Base-by-base conservation (phyloP, 2,797 vertebrate species). In the Cephalopachus bancanus region DNA sequence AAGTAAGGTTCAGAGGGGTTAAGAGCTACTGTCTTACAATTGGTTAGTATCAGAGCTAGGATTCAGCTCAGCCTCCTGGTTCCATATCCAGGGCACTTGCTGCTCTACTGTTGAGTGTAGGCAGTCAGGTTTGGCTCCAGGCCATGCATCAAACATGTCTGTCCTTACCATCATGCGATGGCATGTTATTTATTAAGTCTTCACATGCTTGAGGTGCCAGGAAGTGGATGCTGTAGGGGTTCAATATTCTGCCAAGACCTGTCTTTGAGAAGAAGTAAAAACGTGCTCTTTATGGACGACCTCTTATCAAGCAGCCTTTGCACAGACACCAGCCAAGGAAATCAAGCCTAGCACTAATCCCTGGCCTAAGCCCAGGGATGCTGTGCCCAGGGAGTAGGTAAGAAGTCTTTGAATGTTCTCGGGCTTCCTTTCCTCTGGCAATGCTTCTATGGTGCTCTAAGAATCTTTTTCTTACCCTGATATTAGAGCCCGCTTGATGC, bases 131-230 rank as follows among this genome's bases (percentile, higher is more conserved):
- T 51, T 49, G 67, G 69, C 30, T 49, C 44, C 19, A 30, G 57
- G 44, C 78, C 26, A 37, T 14, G 26, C 55, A n/a, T 72, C 81
- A 71, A 65, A 64, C 33, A 37, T 12, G 49, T 83, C 76, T 84
- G 30, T 53, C 71, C 15, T 17, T 14, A n/a, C 30, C n/a, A 24
- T 89, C 75, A 20, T 24, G 64, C 62, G 49, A 88, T 64, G 71
- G 57, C 69, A 15, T 55, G 76, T 80, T 80, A 71, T 60, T 92
- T 83, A 83, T 86, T 92, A 94, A 92, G 55, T 28, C n/a, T 6
- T 80, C 37, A 62, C 51, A 30, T 9, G 22, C 44, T 57, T 0
- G 0, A 65, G 33, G n/a, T 65, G 7, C 78, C 65, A 84, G 88
- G 71, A 94, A 75, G 75, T 59, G 44, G 84, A 49, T 90, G 60